Conservation (phyloP, 2,797 vertebrate species). For the Acanthopagrus latus region DNA sequence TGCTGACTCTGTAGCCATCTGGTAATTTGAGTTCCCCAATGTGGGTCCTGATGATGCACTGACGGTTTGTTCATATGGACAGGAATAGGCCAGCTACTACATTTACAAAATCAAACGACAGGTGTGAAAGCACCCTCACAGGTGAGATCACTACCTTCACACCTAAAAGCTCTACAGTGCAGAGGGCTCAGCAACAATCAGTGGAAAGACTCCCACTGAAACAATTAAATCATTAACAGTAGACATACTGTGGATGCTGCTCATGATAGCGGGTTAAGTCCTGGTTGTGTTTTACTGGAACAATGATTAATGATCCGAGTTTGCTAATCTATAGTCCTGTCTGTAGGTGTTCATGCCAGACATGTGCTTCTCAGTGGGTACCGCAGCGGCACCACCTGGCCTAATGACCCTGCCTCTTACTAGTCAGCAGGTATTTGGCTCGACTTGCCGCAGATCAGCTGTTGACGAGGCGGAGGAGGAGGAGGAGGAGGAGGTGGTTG, state of each 20-base stretch:
- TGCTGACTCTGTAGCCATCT: too few species aligned
- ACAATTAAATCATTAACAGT: neutral
- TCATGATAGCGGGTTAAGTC: constrained; percentile 6
- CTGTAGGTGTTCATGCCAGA: constrained; percentile 77
- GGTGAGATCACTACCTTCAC: neutral
- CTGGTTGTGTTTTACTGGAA: constrained; percentile 22
- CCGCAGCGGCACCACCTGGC: constrained; percentile 75
- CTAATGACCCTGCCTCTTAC: constrained; percentile 82
- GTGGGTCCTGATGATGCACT: too few species aligned
- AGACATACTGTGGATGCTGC: neutral
- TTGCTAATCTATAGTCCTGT: constrained; percentile 63
- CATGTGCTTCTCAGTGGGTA: constrained; percentile 83
- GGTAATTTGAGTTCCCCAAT: too few species aligned
- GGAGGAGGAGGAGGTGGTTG: neutral
- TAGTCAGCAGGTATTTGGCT: constrained; percentile 85
- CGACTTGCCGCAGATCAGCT: constrained; percentile 66
- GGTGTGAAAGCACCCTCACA: neutral
- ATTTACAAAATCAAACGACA: too few species aligned
- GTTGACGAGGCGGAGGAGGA: constrained; percentile 29
- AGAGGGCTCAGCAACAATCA: neutral
- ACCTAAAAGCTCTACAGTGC: neutral
- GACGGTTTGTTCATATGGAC: too few species aligned
- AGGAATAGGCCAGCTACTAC: too few species aligned
- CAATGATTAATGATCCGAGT: constrained; percentile 61
- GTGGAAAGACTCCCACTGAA: neutral